Evolutionary conservation across 1,140 invertebrate species (phyloP), one percentile per base, ranked within the genome.

Genomic region (Armadillidium nasatum): DNA sequence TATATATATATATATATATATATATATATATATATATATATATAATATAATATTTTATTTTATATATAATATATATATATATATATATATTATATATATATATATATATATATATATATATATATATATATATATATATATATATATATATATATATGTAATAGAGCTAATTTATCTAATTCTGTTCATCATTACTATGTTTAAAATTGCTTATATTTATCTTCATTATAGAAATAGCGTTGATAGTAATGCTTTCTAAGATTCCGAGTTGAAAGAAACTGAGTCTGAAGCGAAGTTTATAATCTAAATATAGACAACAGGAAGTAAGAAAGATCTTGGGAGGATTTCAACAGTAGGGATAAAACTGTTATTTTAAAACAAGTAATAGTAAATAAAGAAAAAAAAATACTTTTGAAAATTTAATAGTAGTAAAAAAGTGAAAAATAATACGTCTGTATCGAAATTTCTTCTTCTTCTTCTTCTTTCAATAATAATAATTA

Each of bases 1-100:
- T n/a, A n/a, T n/a, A n/a, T n/a, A n/a, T n/a, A n/a, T n/a, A n/a
- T n/a, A n/a, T n/a, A n/a, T n/a, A n/a, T n/a, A n/a, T n/a, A 50
- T 50, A 50, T 50, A 50, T 50, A 50, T 50, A 50, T 50, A 50
- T 50, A 50, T 50, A 50, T 50, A 50, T 50, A 50, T 50, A 50
- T 50, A 50, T 50, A 15, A 50, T 50, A 50, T 50, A 50, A 15
- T 15, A 9, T 50, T 10, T 15, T 50, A 10, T 10, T 50, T 50
- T 10, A 50, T 50, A 50, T 50, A 50, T 50, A 10, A 50, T 50
- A 50, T 50, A 50, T 50, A 50, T 50, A 50, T 50, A 50, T 50
- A 50, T 15, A 50, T 10, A 50, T 15, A 10, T 15, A 50, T 9
- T 10, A 50, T 50, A 50, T 50, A 50, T 50, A 50, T 50, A 50